phyloP scores from a whole-genome alignment of 2,888 invertebrate species.

The Rhagonycha fulva region DNA sequence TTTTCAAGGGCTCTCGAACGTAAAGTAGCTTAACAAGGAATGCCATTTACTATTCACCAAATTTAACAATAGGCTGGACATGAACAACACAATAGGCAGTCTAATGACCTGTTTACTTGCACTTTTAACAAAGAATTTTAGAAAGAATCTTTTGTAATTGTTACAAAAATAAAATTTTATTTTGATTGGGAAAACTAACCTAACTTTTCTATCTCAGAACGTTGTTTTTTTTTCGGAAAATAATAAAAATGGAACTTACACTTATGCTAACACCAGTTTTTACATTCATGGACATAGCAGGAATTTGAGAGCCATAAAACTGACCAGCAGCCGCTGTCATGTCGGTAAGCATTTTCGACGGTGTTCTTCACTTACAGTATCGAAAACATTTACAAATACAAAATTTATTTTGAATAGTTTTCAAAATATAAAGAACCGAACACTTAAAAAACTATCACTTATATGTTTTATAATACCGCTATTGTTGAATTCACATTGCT shows the following conservation, averaged over 20 bases:
- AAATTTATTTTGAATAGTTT: not conserved
- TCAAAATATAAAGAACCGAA: constrained; percentile 37
- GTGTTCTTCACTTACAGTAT: not conserved
- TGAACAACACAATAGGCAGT: constrained; percentile 27
- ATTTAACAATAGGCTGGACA: constrained; percentile 31
- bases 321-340: constrained; percentile 66
- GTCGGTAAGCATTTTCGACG: constrained; percentile 60
- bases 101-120: constrained; percentile 12
- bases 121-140: constrained; percentile 6
- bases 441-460: constrained; percentile 34
- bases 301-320: constrained; percentile 64
- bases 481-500: constrained; percentile 55
- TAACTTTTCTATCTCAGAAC: not conserved
- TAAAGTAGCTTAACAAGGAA: constrained; percentile 34
- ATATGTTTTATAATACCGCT: constrained; percentile 43
- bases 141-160: not conserved
- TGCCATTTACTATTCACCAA: constrained; percentile 18
- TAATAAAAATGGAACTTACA: not conserved
- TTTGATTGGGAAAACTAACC: not conserved
- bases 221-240: not conserved
- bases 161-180: not conserved
- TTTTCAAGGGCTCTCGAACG: constrained; percentile 18
- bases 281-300: constrained; percentile 65
- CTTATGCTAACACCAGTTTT: constrained; percentile 50
- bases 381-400: constrained; percentile 6